Evolutionary conservation across 2,113 vertebrate genomes (phyloP).

Genomic region (Cavia porcellus): DNA sequence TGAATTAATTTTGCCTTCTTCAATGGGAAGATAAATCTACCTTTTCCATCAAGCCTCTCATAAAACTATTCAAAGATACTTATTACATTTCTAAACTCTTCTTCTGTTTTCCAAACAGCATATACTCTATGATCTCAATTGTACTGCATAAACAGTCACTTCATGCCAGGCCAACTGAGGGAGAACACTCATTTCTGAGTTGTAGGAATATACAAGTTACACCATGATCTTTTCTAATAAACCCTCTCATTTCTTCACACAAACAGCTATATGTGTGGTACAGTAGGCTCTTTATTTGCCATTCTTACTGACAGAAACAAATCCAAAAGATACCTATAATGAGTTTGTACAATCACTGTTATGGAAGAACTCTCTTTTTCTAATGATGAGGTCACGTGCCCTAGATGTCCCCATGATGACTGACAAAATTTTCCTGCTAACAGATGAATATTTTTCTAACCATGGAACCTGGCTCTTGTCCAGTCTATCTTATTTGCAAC

Average conservation of each 20-base stretch:
- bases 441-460: not conserved
- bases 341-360: not conserved
- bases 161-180: not conserved
- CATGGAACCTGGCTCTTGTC: not conserved
- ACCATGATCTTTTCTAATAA: not conserved
- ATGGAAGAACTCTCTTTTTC: not conserved
- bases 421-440: not conserved
- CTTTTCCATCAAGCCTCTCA: not conserved
- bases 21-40: not conserved
- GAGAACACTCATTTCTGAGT: not conserved
- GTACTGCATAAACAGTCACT: not conserved
- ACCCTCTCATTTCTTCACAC: not conserved
- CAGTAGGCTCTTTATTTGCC: not conserved
- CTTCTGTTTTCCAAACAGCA: not conserved
- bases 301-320: not conserved
- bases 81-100: not conserved
- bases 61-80: slow-evolving; percentile 6
- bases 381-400: not conserved
- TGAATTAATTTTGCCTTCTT: not conserved
- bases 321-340: not conserved
- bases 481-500: not conserved
- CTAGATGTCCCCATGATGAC: not conserved
- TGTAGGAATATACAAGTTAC: not conserved
- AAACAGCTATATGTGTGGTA: not conserved
- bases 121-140: not conserved